A percentile compares a stretch with the other conserved stretches of the same genome.
Conservation (phyloP, 1,140 invertebrate species). For the Tetranychus cinnabarinus region DNA sequence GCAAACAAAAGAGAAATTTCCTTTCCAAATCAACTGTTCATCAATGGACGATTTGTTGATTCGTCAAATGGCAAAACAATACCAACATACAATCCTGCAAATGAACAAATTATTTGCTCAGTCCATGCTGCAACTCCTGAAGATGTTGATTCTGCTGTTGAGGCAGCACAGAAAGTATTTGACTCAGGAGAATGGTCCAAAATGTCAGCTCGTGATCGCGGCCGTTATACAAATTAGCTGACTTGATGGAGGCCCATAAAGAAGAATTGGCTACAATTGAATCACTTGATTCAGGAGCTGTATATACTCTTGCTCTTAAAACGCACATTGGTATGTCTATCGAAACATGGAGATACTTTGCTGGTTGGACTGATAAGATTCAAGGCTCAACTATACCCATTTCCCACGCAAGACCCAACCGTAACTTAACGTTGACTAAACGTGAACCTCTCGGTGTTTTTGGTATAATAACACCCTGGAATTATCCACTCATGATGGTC, state of each 20-base stretch:
- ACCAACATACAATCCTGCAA: constrained; percentile 53
- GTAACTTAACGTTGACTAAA: constrained; percentile 62
- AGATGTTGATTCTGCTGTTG: constrained; percentile 67
- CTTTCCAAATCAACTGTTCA: constrained; percentile 66
- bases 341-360: constrained; percentile 73
- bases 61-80: constrained; percentile 36
- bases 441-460: constrained; percentile 58
- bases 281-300: constrained; percentile 71
- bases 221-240: constrained; percentile 50
- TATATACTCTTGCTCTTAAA: constrained; percentile 79
- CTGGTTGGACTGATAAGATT: constrained; percentile 29
- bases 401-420: constrained; percentile 50
- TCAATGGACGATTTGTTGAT: constrained; percentile 69
- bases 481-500: constrained; percentile 30
- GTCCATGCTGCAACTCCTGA: constrained; percentile 32
- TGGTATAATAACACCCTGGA: constrained; percentile 32
- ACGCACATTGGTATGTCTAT: constrained; percentile 85
- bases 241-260: constrained; percentile 63
- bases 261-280: constrained; percentile 84
- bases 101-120: constrained; percentile 38
- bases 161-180: constrained; percentile 52
- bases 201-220: constrained; percentile 69
- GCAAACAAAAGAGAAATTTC: constrained; percentile 59
- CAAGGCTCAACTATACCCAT: constrained; percentile 32
- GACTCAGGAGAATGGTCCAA: constrained; percentile 62